phyloP scores from a whole-genome alignment of 2,888 invertebrate genomes.

The Apotomis turbidana region DNA sequence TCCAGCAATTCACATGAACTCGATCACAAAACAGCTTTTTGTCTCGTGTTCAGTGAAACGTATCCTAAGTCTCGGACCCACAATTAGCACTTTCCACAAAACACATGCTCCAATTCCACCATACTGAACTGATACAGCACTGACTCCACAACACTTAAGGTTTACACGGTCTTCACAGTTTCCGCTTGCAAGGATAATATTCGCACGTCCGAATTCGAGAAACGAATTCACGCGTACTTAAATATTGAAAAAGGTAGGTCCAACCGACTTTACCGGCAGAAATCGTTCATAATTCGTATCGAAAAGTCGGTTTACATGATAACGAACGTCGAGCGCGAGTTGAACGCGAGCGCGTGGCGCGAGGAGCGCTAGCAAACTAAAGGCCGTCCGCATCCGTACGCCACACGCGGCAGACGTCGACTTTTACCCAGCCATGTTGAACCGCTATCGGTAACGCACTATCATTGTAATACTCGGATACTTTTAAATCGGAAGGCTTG shows the following conservation, averaged over 20 bases:
- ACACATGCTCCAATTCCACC: slow-evolving; percentile 73
- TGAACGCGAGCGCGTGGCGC: slow-evolving; percentile 77
- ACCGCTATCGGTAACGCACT: slow-evolving; percentile 41
- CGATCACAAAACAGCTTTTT: slow-evolving; percentile 74
- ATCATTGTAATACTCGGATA: slow-evolving; percentile 26
- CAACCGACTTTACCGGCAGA: slow-evolving; percentile 76
- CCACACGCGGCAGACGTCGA: slow-evolving; percentile 76
- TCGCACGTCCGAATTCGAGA: slow-evolving; percentile 73
- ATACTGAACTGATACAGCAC: slow-evolving; percentile 67
- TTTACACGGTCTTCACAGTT: slow-evolving; percentile 76
- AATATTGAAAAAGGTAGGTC: slow-evolving; percentile 73
- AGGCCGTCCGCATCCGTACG: slow-evolving; percentile 59
- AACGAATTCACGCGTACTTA: slow-evolving; percentile 73
- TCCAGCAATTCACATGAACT: slow-evolving; percentile 71
- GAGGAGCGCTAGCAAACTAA: slow-evolving; percentile 80
- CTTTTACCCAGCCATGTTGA: slow-evolving; percentile 69
- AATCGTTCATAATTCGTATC: slow-evolving; percentile 76
- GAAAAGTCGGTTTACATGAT: slow-evolving; percentile 58
- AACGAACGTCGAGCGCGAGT: slow-evolving; percentile 51
- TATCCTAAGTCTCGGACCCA: slow-evolving; percentile 65
- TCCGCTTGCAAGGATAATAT: slow-evolving; percentile 76
- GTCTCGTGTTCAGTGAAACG: slow-evolving; percentile 72
- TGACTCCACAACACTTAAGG: slow-evolving; percentile 71
- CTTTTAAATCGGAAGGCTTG: slow-evolving; percentile 66
- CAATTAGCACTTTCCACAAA: slow-evolving; percentile 76